These are phyloP conservation scores for Cyclophora punctaria DNA, from an alignment of 2,888 invertebrate genomes.

Conservation along the genomic window DNA sequence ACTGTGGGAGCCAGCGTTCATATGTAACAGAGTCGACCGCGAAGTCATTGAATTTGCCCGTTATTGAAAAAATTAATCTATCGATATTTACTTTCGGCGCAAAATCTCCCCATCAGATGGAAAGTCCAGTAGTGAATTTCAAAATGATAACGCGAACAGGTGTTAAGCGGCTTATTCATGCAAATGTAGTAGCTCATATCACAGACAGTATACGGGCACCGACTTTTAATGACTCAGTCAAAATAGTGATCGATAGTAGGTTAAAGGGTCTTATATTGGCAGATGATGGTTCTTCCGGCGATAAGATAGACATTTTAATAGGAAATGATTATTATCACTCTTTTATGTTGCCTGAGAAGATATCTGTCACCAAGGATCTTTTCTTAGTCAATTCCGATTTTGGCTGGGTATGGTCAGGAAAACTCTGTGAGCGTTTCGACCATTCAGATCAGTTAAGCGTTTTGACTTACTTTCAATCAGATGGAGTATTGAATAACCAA, in stretches of 20 bases:
- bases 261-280: neutral
- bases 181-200: neutral
- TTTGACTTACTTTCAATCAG: conserved; percentile 12
- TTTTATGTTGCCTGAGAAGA: conserved; percentile 10
- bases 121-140: neutral
- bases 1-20: neutral
- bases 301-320: conserved; percentile 8
- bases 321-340: conserved; percentile 20
- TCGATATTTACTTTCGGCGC: neutral
- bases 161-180: neutral
- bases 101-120: neutral
- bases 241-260: neutral
- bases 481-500: neutral
- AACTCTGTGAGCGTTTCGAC: neutral
- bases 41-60: neutral
- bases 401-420: conserved; percentile 17
- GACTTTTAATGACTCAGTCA: neutral
- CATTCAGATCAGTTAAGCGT: conserved; percentile 4
- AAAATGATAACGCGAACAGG: neutral
- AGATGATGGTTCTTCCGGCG: neutral
- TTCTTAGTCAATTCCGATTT: conserved; percentile 15
- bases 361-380: conserved; percentile 8
- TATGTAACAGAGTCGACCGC: neutral
- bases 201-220: neutral
- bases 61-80: neutral